Percentiles rank a stretch among this genome's conserved stretches.
Conservation (phyloP, 2,797 vertebrate species). For the Sternotherus odoratus region DNA sequence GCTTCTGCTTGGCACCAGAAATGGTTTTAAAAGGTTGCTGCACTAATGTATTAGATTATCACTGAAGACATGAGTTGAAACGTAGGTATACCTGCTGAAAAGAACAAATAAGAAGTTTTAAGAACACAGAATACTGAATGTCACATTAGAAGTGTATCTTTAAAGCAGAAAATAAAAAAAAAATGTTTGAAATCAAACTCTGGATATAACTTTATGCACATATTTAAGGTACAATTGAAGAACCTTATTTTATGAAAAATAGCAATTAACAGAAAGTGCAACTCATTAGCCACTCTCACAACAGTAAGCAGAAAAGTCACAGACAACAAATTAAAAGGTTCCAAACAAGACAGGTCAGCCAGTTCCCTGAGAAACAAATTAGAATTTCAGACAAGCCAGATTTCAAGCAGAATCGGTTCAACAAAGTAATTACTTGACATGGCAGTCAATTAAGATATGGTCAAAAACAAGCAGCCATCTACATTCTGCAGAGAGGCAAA, state of each 20-base stretch:
- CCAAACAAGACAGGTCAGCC: neutral
- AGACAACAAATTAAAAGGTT: neutral
- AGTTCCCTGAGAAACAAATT: neutral
- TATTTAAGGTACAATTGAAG: neutral
- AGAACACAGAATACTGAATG: constrained; percentile 4
- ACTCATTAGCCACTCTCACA: neutral
- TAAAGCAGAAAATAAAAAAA: constrained; percentile 22
- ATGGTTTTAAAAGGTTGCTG: constrained; percentile 76
- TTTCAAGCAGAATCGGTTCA: neutral
- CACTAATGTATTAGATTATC: constrained; percentile 68
- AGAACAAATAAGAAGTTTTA: constrained; percentile 67
- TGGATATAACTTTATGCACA: neutral
- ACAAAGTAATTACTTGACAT: neutral
- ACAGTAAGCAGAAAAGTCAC: neutral
- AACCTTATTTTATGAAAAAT: neutral
- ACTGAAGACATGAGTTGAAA: constrained; percentile 69
- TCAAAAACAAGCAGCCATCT: neutral
- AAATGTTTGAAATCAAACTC: neutral
- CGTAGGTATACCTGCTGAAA: constrained; percentile 73
- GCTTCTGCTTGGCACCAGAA: constrained; percentile 71
- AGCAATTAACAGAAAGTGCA: neutral
- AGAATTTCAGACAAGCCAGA: neutral
- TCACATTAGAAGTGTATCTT: neutral
- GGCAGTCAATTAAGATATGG: neutral
- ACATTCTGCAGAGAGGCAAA: neutral